phyloP scores from a whole-genome alignment of 2,113 vertebrate genomes.

The Mastomys natalensis region DNA sequence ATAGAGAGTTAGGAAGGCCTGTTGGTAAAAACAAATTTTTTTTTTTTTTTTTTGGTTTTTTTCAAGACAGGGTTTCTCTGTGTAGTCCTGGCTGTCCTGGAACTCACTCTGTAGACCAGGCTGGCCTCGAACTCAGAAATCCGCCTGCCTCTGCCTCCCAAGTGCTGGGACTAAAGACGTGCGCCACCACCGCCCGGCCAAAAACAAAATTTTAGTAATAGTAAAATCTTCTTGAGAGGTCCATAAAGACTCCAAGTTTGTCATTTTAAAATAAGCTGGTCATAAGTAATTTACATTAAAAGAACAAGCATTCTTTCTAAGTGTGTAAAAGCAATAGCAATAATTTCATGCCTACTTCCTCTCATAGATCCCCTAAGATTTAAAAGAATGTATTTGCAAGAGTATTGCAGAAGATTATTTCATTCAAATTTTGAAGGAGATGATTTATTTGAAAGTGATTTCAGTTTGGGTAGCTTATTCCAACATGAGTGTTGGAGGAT shows the following conservation, averaged over 20 bases:
- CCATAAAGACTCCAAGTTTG: neutral
- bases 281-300: slow-evolving; percentile 4
- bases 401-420: neutral
- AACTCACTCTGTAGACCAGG: too few relatives aligned
- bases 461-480: neutral
- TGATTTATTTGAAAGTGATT: neutral
- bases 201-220: slow-evolving; percentile 51
- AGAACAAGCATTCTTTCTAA: neutral
- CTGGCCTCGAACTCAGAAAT: too few relatives aligned
- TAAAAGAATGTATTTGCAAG: neutral
- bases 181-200: too few relatives aligned
- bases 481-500: neutral
- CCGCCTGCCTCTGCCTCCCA: too few relatives aligned
- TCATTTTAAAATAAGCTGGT: neutral
- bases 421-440: neutral
- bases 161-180: too few relatives aligned
- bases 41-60: too few relatives aligned
- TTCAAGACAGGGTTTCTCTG: too few relatives aligned
- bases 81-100: too few relatives aligned
- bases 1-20: slow-evolving; percentile 23
- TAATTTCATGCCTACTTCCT: neutral
- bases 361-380: neutral
- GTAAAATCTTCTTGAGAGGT: slow-evolving; percentile 39
- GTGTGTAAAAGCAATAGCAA: neutral
- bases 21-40: slow-evolving; percentile 66